Conservation (phyloP, 2,888 invertebrate species). For the Lottia gigantea region DNA sequence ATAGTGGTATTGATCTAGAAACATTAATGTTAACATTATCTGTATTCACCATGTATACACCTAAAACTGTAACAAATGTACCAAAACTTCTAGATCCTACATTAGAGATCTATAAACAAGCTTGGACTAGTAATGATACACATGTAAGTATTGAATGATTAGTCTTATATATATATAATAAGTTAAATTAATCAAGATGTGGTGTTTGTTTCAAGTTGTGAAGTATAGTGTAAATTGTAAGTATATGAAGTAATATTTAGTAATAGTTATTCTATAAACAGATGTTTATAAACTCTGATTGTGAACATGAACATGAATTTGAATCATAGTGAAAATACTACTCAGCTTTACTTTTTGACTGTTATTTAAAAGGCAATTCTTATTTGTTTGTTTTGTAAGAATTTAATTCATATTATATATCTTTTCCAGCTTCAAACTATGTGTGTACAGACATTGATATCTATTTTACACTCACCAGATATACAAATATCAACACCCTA, state of each 20-base stretch:
- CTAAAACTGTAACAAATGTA: constrained; percentile 78
- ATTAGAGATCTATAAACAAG: constrained; percentile 90
- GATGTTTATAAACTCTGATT: too few species aligned
- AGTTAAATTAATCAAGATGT: too few species aligned
- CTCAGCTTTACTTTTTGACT: too few species aligned
- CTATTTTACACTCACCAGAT: constrained; percentile 81
- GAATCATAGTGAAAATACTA: too few species aligned
- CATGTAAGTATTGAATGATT: too few species aligned
- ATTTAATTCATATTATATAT: too few species aligned
- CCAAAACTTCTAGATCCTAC: constrained; percentile 90
- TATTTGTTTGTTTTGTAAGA: neutral
- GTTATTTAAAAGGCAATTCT: neutral
- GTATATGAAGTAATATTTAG: too few species aligned
- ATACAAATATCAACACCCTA: constrained; percentile 80
- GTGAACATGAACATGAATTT: too few species aligned
- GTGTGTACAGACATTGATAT: constrained; percentile 82
- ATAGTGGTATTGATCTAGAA: constrained; percentile 76
- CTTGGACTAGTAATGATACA: constrained; percentile 67
- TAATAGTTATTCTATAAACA: too few species aligned
- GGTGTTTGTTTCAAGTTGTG: too few species aligned
- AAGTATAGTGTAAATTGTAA: too few species aligned
- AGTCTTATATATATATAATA: too few species aligned
- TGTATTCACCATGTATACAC: constrained; percentile 86
- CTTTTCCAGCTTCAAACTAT: constrained; percentile 77
- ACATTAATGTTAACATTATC: constrained; percentile 89